Evolutionary conservation across 2,113 vertebrate species (phyloP), one percentile per base, ranked within the genome.

Genomic region (Nansenia antarctica): DNA sequence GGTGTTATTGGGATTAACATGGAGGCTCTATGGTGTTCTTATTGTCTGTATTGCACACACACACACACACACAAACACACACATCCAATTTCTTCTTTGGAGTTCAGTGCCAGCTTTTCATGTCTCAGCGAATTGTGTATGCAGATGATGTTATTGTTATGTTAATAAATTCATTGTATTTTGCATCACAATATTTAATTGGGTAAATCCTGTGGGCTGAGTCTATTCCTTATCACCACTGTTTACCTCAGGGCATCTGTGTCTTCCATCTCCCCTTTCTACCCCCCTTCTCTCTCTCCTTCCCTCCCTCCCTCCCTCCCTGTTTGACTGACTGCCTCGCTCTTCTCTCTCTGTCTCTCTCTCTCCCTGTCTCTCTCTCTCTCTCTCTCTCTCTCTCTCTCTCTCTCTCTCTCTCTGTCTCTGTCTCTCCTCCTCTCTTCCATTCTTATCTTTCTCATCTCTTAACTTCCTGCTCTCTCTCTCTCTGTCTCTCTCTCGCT

Each of bases 1-100:
- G 83, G 84, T 84, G 86, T 86, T 86, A 88, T 88, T 88, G 79
- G 76, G 80, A 86, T 72, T 62, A 83, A 65, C 54, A 67, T 35
- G 29, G 80, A 80, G 3, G 7, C 37, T 59, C 42, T 27, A 65
- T 53, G 49, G 6, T 14, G 5, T 62, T 24, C 24, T 1, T 5
- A 20, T 49, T 2, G 20, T 49, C n/a, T 27, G 8, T 37, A 15
- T 30, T n/a, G 22, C 8, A 20, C 9, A 37, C 20, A 5, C 57
- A 60, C 31, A 34, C 29, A 60, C 9, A 5, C 64, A 3, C 24
- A 22, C 34, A 39, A 20, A 39, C 59, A 58, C 11, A 15, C 54
- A 54, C 7, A 54, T 2, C 22, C 20, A 14, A 18, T 1, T 18
- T 49, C 12, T 49, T 11, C 12, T 57, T 29, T n/a, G 49, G 3